Base-by-base conservation (phyloP, 2,888 invertebrate genomes). In the Brachynemurus nebulosus region DNA sequence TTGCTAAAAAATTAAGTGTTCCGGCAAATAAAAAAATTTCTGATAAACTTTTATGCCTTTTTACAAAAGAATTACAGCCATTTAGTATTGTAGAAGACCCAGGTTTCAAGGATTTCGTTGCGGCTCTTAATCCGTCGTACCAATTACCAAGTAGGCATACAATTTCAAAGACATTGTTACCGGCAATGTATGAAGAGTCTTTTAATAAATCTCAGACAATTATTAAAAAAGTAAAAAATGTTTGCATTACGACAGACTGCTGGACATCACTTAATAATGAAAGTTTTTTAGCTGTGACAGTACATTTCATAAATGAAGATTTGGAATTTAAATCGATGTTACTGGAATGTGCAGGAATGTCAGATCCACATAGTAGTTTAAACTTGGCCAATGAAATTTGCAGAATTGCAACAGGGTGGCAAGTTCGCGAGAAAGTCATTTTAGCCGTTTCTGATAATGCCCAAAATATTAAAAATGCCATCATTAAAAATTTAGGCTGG, bases 211-310 rank as follows among this genome's bases (percentile, higher is more conserved):
- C 11, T 12, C n/a, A 36, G 16, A 16, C n/a, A 12, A 16, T 14
- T 14, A 12, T 36, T 11, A 36, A 16, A 12, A 11, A n/a, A 11
- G 16, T 36, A 12, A 16, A 36, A 36, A 12, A 12, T 36, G 3
- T 36, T n/a, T 36, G 12, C 16, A 11, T 36, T 11, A 36, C 36
- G 16, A 36, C 36, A 16, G 36, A 36, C 36, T 36, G n/a, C n/a
- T 36, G 36, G 36, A 36, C 36, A 16, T 36, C 36, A 3, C n/a
- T n/a, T n/a, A 16, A 14, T 36, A 36, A 36, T 16, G 36, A 36
- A 14, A 16, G 12, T 36, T 36, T 14, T 16, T 12, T 36, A 9
- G 36, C 36, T 12, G 36, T n/a, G n/a, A 36, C 36, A 9, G 36
- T 3, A 9, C 36, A 36, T 36, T 36, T 14, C 16, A 36, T 36